Evolutionary conservation across 2,888 invertebrate genomes (phyloP).

Genomic region (Melanotus villosus): DNA sequence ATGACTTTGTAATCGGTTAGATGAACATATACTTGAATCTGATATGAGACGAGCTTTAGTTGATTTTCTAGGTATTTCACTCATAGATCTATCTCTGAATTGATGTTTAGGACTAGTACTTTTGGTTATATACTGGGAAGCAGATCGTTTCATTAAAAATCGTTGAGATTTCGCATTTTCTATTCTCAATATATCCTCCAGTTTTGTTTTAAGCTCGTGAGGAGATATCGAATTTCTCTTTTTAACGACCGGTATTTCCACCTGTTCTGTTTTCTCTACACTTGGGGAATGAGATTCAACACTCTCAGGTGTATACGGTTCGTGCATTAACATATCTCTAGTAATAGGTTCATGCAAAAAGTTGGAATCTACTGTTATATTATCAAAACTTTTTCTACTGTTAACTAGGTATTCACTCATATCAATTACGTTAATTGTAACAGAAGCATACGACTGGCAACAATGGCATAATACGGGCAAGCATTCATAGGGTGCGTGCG

Average conservation of each 20-base stretch:
- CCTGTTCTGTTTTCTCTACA: conserved; percentile 67
- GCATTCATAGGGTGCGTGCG: conserved; percentile 68
- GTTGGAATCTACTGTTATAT: conserved; percentile 64
- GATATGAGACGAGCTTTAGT: conserved; percentile 54
- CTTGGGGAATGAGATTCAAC: conserved; percentile 82
- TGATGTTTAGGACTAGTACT: conserved; percentile 35
- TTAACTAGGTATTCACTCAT: conserved; percentile 62
- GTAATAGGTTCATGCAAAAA: conserved; percentile 71
- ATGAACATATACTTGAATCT: conserved; percentile 52
- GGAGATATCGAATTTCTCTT: conserved; percentile 71
- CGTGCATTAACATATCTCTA: conserved; percentile 69
- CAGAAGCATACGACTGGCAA: conserved; percentile 66
- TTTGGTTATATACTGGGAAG: conserved; percentile 56
- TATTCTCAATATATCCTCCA: conserved; percentile 69
- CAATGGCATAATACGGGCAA: conserved; percentile 69
- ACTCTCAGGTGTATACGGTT: conserved; percentile 89
- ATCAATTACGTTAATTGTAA: conserved; percentile 66
- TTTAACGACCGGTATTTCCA: conserved; percentile 51
- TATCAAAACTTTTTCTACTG: conserved; percentile 59
- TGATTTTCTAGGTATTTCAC: conserved; percentile 57
- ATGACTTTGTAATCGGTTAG: conserved; percentile 65
- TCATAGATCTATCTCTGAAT: conserved; percentile 59
- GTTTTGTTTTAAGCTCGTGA: conserved; percentile 74
- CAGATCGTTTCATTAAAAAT: conserved; percentile 57
- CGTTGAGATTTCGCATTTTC: conserved; percentile 54